phyloP scores from a whole-genome alignment of 2,113 vertebrate species.

The Thamnophis sirtalis region DNA sequence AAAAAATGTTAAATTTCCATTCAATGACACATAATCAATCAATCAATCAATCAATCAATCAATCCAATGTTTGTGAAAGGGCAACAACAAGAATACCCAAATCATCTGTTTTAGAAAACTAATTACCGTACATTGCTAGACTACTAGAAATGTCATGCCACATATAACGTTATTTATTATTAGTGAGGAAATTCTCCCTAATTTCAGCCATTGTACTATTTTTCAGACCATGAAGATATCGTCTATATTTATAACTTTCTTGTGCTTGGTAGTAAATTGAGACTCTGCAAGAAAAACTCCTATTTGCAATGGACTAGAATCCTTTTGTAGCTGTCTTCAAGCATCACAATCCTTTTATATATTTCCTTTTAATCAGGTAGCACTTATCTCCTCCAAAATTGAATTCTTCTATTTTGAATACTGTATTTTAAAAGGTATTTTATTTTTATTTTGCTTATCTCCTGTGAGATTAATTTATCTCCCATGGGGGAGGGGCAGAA shows the following conservation, averaged over 20 bases:
- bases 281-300: background rate
- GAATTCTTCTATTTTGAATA: background rate
- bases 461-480: background rate
- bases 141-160: background rate
- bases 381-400: background rate
- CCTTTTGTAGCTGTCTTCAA: background rate
- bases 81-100: background rate
- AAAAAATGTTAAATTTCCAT: background rate
- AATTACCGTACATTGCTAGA: background rate
- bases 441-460: background rate
- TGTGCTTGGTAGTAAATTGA: background rate
- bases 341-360: background rate
- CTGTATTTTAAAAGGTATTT: background rate
- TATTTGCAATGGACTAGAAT: background rate
- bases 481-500: background rate
- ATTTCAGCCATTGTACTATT: background rate
- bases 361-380: background rate
- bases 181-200: background rate
- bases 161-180: background rate
- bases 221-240: background rate
- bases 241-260: background rate
- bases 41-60: background rate
- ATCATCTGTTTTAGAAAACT: background rate
- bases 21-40: background rate
- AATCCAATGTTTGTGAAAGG: background rate